Evolutionary conservation across 2,888 invertebrate genomes (phyloP).

Genomic region (Unio delphinus): DNA sequence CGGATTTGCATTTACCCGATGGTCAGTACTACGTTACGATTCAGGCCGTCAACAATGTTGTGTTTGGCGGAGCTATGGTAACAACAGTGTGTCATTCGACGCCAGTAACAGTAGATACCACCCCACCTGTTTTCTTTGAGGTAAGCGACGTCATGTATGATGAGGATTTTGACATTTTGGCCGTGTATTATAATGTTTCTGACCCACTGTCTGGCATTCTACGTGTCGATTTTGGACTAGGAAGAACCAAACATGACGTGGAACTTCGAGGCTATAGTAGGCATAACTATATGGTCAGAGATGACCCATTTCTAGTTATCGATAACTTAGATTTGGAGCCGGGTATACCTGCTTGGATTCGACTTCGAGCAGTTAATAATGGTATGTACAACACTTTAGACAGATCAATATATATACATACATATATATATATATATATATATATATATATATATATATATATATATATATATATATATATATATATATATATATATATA

Average conservation of each 20-base stretch:
- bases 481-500: too few species aligned
- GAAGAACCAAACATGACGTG: constrained; percentile 50
- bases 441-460: too few species aligned
- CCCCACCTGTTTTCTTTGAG: constrained; percentile 40
- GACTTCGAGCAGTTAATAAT: constrained; percentile 48
- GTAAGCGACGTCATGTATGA: constrained; percentile 50
- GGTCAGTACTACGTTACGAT: constrained; percentile 54
- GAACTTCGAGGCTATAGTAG: constrained; percentile 37
- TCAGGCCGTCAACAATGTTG: constrained; percentile 47
- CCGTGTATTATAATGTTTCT: constrained; percentile 43
- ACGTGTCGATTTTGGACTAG: constrained; percentile 49
- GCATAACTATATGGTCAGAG: constrained; percentile 34
- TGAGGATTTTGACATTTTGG: constrained; percentile 50
- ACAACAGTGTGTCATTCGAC: constrained; percentile 53
- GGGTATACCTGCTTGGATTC: constrained; percentile 55
- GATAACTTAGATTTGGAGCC: constrained; percentile 47
- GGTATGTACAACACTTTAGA: constrained; percentile 21
- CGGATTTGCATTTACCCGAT: constrained; percentile 43
- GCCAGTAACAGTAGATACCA: constrained; percentile 50
- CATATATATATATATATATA: too few species aligned
- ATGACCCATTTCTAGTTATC: constrained; percentile 40
- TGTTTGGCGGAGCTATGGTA: constrained; percentile 50
- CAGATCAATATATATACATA: too few species aligned
- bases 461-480: too few species aligned
- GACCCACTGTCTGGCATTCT: constrained; percentile 42